phyloP scores from a whole-genome alignment of 2,113 vertebrate genomes.

The Todiramphus chloris region DNA sequence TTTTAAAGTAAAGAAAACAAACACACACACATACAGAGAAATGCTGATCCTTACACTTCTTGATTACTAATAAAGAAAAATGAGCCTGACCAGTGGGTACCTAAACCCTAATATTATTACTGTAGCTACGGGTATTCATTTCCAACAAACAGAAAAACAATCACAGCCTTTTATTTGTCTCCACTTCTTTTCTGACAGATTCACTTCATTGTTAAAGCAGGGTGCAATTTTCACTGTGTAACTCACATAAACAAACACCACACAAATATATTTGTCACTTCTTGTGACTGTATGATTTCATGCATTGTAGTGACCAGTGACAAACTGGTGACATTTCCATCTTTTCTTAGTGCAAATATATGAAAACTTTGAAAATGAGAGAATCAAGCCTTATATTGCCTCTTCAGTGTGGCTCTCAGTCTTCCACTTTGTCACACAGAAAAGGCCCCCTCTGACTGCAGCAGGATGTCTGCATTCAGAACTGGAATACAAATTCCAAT shows the following conservation, averaged over 20 bases:
- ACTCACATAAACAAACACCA: neutral
- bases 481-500: neutral
- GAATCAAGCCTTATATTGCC: neutral
- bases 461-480: neutral
- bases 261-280: neutral
- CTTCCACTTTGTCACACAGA: neutral
- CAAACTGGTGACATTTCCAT: neutral
- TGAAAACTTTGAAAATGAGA: neutral
- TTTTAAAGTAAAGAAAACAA: neutral
- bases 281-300: neutral
- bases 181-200: neutral
- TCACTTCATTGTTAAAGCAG: neutral
- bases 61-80: neutral
- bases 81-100: neutral
- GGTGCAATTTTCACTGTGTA: neutral
- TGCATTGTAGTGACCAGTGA: neutral
- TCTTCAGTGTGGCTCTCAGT: neutral
- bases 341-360: neutral
- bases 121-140: neutral
- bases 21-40: neutral
- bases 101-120: neutral
- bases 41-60: neutral
- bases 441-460: neutral
- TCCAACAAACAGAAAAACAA: neutral
- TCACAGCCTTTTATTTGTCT: neutral